Percentiles rank a stretch among this genome's conserved stretches.
These are phyloP conservation scores for Chamaea fasciata DNA, from an alignment of 2,113 vertebrate species.

Conservation along the genomic window DNA sequence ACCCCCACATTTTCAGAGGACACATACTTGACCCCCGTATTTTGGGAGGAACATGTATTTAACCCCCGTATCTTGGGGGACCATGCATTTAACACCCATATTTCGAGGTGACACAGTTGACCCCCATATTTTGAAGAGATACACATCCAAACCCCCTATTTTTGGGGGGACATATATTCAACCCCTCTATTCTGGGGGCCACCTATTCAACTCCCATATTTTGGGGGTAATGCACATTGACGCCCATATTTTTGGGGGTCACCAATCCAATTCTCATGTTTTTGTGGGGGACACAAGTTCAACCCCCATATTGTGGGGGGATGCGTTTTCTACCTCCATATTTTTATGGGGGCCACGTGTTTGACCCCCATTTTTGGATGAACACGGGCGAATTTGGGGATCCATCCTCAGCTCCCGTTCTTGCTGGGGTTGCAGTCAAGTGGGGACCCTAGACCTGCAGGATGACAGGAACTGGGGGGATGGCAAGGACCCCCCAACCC, in stretches of 20 bases:
- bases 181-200: background rate
- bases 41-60: background rate
- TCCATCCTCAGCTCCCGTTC: background rate
- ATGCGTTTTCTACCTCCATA: background rate
- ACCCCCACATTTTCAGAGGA: background rate
- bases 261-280: background rate
- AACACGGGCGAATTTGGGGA: rapidly evolving
- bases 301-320: background rate
- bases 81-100: background rate
- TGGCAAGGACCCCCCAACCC: background rate
- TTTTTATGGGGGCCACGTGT: background rate
- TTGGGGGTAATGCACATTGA: background rate
- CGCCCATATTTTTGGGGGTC: background rate
- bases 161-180: background rate
- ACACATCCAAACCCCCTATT: background rate
- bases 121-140: background rate
- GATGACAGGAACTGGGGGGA: background rate
- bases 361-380: background rate
- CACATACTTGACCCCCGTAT: background rate
- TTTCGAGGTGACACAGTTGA: background rate
- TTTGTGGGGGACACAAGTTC: background rate
- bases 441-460: background rate
- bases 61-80: background rate
- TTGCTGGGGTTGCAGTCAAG: background rate
- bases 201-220: background rate